Percentiles rank a stretch among this genome's conserved stretches.
phyloP scores from a whole-genome alignment of 2,797 vertebrate species.

The Rhinoraja longicauda region DNA sequence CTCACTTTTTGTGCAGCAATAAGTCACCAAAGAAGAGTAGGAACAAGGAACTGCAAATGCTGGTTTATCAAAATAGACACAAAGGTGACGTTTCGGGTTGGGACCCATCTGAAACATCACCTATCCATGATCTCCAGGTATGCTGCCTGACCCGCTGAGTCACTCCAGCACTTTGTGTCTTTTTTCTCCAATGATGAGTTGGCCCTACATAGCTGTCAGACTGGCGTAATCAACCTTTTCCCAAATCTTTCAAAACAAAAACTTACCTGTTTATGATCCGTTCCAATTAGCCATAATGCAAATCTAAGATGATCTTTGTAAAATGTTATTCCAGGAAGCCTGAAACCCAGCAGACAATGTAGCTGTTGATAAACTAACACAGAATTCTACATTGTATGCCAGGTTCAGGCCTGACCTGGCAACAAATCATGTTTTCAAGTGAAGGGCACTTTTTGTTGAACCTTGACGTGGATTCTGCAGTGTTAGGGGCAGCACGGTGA shows the following conservation, averaged over 20 bases:
- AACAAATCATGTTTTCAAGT: constrained; percentile 20
- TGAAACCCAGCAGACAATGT: constrained; percentile 99
- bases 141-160: no score
- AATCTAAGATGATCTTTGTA: neutral
- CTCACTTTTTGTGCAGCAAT: no score
- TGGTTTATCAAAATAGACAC: no score
- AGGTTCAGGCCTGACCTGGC: constrained; percentile 87
- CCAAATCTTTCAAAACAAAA: neutral
- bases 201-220: neutral
- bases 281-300: neutral
- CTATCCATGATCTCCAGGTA: no score
- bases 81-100: no score
- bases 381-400: constrained; percentile 99
- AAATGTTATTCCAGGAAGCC: constrained; percentile 64
- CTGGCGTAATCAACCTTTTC: neutral
- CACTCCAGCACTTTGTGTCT: no score
- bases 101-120: no score
- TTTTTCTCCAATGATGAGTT: neutral
- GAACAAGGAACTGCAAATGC: no score
- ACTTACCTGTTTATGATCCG: neutral
- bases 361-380: constrained; percentile 97
- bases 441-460: neutral
- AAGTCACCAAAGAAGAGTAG: neutral
- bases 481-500: no score
- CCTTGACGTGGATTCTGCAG: no score